Evolutionary conservation across 2,797 vertebrate genomes (phyloP).

Genomic region (Pagetopsis macropterus): DNA sequence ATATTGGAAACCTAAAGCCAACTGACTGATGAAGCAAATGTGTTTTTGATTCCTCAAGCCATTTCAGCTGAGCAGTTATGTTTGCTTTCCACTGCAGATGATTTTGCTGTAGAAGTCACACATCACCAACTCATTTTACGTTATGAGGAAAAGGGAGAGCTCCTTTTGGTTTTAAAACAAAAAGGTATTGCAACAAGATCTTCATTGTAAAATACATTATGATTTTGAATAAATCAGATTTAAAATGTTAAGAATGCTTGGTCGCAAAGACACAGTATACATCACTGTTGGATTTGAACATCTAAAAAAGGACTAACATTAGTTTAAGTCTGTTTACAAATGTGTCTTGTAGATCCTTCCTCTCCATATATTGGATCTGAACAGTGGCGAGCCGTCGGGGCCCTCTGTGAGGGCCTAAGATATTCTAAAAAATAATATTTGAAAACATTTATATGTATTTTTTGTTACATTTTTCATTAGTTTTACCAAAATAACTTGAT

Average conservation of each 20-base stretch:
- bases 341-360: no score
- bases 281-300: no score
- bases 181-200: not conserved
- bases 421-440: no score
- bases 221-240: not conserved
- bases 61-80: conserved; percentile 9
- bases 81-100: conserved; percentile 5
- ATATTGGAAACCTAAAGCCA: conserved; percentile 2
- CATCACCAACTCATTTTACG: not conserved
- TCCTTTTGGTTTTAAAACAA: not conserved
- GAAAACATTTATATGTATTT: no score
- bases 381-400: not conserved
- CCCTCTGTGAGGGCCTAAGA: no score
- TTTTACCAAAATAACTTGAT: no score
- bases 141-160: not conserved
- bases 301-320: not conserved
- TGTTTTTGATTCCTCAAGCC: conserved; percentile 14
- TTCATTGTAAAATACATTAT: not conserved
- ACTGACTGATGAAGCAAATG: conserved; percentile 23
- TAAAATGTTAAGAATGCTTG: not conserved
- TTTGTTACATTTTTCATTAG: no score
- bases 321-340: no score
- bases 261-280: not conserved
- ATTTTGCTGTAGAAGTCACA: not conserved
- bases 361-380: not conserved